Conservation (phyloP, 1,140 invertebrate genomes). For the Procambarus virginalis region DNA sequence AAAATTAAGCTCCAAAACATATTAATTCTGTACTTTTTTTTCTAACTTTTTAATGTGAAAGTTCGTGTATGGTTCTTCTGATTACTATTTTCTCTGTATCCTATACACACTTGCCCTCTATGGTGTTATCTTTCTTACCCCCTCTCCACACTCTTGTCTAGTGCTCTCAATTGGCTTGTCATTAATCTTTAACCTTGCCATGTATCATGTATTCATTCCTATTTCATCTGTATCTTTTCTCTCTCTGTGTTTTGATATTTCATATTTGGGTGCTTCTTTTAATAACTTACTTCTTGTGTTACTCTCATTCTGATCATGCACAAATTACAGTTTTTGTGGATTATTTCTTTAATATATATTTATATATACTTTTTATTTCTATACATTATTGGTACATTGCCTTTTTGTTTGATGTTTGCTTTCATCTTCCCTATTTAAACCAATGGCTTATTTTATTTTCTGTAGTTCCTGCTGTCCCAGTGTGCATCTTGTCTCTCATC, state of each 20-base stretch:
- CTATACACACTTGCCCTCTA: neutral
- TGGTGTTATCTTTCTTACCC: neutral
- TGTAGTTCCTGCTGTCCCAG: no score
- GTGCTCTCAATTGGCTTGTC: no score
- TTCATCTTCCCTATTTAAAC: no score
- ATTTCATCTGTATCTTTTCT: neutral
- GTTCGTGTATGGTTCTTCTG: conserved; percentile 7
- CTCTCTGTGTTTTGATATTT: neutral
- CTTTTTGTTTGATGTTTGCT: no score
- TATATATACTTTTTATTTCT: no score
- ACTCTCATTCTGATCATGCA: neutral
- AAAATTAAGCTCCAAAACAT: conserved; percentile 6
- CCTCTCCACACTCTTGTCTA: neutral
- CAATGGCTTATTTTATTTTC: no score
- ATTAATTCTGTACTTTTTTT: neutral
- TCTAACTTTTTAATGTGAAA: neutral
- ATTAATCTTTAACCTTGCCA: neutral
- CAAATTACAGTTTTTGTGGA: neutral
- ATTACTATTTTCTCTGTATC: neutral
- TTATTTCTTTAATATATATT: no score
- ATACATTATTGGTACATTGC: no score
- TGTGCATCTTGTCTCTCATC: no score
- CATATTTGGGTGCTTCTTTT: neutral
- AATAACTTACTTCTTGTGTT: neutral
- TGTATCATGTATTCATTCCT: no score